Evolutionary conservation across 2,888 invertebrate genomes (phyloP).

Genomic region (Sinohyriopsis cumingii): DNA sequence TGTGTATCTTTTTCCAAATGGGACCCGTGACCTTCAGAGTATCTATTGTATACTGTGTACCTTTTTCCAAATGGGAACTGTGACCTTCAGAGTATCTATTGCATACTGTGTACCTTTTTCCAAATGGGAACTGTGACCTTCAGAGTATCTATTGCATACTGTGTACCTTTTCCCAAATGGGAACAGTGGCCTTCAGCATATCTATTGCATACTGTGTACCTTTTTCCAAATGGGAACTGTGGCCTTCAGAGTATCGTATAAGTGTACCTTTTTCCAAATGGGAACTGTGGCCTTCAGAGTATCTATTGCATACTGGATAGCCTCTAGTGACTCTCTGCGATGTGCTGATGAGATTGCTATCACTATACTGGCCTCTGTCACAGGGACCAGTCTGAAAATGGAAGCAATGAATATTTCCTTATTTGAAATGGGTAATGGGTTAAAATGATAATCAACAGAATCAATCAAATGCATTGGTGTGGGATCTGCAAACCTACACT

Average conservation of each 20-base stretch:
- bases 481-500: too few relatives aligned
- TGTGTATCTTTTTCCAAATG: too few relatives aligned
- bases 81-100: background rate
- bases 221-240: background rate
- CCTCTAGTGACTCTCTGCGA: constrained; percentile 85
- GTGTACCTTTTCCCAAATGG: constrained; percentile 37
- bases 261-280: constrained; percentile 89
- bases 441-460: too few relatives aligned
- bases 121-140: constrained; percentile 94
- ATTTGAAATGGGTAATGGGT: background rate
- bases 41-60: too few relatives aligned
- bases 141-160: constrained; percentile 86
- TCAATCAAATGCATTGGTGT: too few relatives aligned
- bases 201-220: too few relatives aligned
- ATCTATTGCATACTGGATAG: constrained; percentile 88
- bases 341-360: constrained; percentile 93
- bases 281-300: constrained; percentile 89
- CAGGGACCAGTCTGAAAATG: constrained; percentile 78
- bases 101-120: constrained; percentile 81
- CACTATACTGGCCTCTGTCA: constrained; percentile 89
- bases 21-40: background rate
- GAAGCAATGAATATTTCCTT: too few relatives aligned
- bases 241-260: background rate
- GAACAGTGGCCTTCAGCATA: constrained; percentile 82
- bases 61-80: background rate